These are phyloP conservation scores for Rynchops niger DNA, from an alignment of 2,113 vertebrate species.

Conservation along the genomic window DNA sequence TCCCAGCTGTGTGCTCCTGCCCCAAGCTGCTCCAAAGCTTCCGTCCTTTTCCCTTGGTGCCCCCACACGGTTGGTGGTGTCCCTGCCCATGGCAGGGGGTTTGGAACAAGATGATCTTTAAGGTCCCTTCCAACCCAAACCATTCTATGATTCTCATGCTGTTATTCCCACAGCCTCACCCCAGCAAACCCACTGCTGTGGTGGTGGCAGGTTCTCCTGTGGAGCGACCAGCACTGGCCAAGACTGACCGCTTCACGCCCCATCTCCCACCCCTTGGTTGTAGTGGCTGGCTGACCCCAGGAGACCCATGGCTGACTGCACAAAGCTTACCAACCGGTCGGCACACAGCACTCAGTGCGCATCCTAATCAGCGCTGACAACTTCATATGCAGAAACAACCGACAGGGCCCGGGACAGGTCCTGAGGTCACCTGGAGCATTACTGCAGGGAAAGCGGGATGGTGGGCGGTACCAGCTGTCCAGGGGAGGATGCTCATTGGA, in stretches of 20 bases:
- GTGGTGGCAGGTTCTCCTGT: not conserved
- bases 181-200: not conserved
- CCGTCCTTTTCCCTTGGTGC: not conserved
- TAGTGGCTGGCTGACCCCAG: not conserved
- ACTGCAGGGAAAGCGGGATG: not conserved
- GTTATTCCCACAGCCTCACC: not conserved
- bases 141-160: not conserved
- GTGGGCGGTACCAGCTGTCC: not conserved
- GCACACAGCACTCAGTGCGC: not conserved
- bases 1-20: not conserved
- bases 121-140: no score
- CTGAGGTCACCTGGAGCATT: not conserved
- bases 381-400: not conserved
- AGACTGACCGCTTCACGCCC: not conserved
- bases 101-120: no score
- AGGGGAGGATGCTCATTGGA: rapidly evolving
- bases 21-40: not conserved
- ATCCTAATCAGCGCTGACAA: rapidly evolving
- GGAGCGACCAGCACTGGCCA: not conserved
- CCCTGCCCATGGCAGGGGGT: no score
- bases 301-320: not conserved
- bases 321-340: not conserved
- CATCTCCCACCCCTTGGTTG: not conserved
- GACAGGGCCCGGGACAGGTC: not conserved
- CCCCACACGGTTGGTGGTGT: not conserved